Base-by-base conservation (phyloP, 2,888 invertebrate species). In the Limnephilus rhombicus region DNA sequence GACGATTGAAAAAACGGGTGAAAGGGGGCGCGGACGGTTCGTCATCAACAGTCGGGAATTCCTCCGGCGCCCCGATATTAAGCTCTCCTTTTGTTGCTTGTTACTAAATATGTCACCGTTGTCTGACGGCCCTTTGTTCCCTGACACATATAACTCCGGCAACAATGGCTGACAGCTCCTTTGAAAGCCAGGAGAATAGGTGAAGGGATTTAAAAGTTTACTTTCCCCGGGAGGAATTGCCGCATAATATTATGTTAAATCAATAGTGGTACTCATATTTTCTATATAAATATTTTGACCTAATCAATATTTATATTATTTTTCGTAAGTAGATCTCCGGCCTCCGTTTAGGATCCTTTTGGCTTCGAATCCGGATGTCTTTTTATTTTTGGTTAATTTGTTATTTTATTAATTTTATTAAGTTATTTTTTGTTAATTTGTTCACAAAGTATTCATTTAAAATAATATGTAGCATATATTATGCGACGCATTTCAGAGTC, bases 71-170 rank as follows among this genome's bases (percentile, higher is more conserved):
- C 91, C 91, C 89, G 82, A 88, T 37, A 83, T 53, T 89, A 45
- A 89, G 82, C 83, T 82, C 29, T 53, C 86, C 81, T 37, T 41
- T 91, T 89, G 87, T 91, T 85, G 37, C 87, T 80, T 87, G 81
- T 91, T 87, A 81, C 87, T 91, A 91, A 91, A 91, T 85, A 91
- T 87, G 91, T 91, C 91, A 91, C 87, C 81, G 86, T 91, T 91
- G 91, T 91, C 87, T 91, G 91, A 18, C 3, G 87, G 80, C 41
- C 81, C 34, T 45, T 90, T 90, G 90, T 90, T 83, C 45, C 82
- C 34, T 90, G 90, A 90, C 90, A 90, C 90, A 53, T 83, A 90
- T 90, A 90, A 83, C 90, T 90, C 83, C 24, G 34, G 83, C 41
- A 41, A 89, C 89, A 89, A 29, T 34, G 81, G 45, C 34, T 89